A percentile compares a stretch with the other conserved stretches of the same genome.
Conservation (phyloP, 2,113 vertebrate species). For the Opisthocomus hoazin region DNA sequence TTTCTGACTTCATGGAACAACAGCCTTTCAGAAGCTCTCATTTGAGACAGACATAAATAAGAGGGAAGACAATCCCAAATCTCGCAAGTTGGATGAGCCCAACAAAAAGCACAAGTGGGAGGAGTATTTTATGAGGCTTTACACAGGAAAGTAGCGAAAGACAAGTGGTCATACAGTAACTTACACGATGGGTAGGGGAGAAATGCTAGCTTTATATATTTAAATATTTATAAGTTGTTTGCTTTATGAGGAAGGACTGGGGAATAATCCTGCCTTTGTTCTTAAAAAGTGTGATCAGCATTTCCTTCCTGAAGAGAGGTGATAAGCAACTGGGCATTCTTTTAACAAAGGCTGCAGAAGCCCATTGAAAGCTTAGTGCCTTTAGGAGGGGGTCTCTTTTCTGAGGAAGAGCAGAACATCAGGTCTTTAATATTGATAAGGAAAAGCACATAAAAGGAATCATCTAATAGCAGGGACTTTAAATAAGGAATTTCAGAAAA, state of each 20-base stretch:
- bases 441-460: slow-evolving; percentile 14
- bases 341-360: slow-evolving; percentile 23
- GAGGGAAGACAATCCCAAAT: background rate
- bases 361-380: slow-evolving; percentile 11
- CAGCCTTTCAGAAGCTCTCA: background rate
- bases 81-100: background rate
- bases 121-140: background rate
- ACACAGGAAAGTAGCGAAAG: background rate
- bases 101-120: background rate
- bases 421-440: slow-evolving; percentile 43
- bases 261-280: slow-evolving; percentile 51
- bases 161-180: background rate
- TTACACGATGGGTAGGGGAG: background rate
- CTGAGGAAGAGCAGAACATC: background rate
- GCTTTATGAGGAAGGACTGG: slow-evolving; percentile 18
- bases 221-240: slow-evolving; percentile 50
- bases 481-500: slow-evolving; percentile 38
- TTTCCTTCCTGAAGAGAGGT: slow-evolving; percentile 36
- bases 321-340: slow-evolving; percentile 47
- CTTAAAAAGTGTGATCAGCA: slow-evolving; percentile 49
- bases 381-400: background rate
- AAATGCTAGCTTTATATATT: slow-evolving; percentile 1
- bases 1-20: background rate
- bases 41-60: background rate
- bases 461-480: background rate